phyloP scores from a whole-genome alignment of 2,797 vertebrate genomes.

The Mormyrops boulengeri region DNA sequence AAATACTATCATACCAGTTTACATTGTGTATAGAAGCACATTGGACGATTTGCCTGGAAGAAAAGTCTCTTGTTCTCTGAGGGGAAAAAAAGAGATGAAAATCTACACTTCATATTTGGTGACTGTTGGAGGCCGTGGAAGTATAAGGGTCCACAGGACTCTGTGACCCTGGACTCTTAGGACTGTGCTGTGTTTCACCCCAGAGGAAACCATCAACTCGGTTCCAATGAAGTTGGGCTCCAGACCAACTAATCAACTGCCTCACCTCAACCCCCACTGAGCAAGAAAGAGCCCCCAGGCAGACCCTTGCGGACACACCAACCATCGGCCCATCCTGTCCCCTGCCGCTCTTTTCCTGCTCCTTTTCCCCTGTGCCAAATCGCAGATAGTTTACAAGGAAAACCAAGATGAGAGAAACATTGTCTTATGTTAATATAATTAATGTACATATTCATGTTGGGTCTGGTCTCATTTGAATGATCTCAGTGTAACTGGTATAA shows the following conservation, averaged over 20 bases:
- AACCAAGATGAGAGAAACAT: neutral
- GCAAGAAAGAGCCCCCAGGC: no score
- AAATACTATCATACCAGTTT: neutral
- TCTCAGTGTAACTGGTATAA: neutral
- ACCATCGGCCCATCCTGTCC: neutral
- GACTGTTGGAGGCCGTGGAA: neutral
- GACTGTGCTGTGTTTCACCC: neutral
- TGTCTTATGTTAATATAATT: neutral
- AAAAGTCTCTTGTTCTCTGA: neutral
- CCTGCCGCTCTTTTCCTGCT: neutral
- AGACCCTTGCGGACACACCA: neutral
- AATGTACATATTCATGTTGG: neutral
- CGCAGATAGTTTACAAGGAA: neutral
- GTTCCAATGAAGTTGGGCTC: no score
- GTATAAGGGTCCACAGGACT: neutral
- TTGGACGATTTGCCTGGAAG: neutral
- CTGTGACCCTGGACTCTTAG: neutral
- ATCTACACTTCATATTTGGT: neutral
- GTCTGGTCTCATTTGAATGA: neutral
- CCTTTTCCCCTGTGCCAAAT: neutral
- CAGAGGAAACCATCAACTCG: no score
- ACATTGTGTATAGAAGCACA: neutral
- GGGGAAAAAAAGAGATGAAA: neutral
- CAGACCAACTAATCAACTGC: no score
- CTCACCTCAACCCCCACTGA: no score